Percentiles rank a stretch among this genome's conserved stretches.
These are phyloP conservation scores for Tetheella fluctuosa DNA, from an alignment of 2,888 invertebrate species.

Conservation along the genomic window DNA sequence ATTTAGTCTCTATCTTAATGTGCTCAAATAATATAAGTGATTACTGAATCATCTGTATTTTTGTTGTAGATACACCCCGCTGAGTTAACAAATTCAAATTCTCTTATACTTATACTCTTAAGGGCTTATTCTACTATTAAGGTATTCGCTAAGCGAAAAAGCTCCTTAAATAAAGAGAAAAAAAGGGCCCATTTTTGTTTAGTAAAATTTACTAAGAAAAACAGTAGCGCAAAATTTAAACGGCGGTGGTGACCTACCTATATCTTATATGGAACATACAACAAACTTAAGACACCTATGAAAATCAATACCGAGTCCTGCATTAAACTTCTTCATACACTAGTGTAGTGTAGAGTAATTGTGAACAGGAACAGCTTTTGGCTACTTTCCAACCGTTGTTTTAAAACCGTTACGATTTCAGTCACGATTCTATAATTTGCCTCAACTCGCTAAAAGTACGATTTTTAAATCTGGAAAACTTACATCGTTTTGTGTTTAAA, in stretches of 20 bases:
- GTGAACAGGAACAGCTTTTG: background rate
- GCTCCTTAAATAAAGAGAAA: too few relatives aligned
- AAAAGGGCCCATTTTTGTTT: too few relatives aligned
- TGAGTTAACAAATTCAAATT: too few relatives aligned
- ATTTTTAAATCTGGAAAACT: background rate
- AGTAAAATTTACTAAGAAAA: background rate
- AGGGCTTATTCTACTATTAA: too few relatives aligned
- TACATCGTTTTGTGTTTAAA: slow-evolving; percentile 13
- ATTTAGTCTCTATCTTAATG: too few relatives aligned
- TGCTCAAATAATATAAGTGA: too few relatives aligned
- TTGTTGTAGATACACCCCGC: too few relatives aligned
- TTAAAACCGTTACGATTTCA: slow-evolving; percentile 2
- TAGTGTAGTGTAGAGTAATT: background rate
- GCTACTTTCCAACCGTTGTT: slow-evolving; percentile 4
- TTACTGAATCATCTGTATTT: too few relatives aligned
- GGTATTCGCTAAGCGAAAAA: too few relatives aligned
- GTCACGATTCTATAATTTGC: slow-evolving; percentile 1
- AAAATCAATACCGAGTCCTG: background rate
- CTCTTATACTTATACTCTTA: too few relatives aligned
- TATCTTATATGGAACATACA: background rate
- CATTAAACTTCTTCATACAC: background rate
- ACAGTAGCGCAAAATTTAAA: background rate
- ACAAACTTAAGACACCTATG: background rate
- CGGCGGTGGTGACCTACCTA: background rate
- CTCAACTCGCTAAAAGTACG: slow-evolving; percentile 2